These are phyloP conservation scores for Phymatocera aterrima DNA, from an alignment of 2,888 invertebrate species.

Conservation along the genomic window DNA sequence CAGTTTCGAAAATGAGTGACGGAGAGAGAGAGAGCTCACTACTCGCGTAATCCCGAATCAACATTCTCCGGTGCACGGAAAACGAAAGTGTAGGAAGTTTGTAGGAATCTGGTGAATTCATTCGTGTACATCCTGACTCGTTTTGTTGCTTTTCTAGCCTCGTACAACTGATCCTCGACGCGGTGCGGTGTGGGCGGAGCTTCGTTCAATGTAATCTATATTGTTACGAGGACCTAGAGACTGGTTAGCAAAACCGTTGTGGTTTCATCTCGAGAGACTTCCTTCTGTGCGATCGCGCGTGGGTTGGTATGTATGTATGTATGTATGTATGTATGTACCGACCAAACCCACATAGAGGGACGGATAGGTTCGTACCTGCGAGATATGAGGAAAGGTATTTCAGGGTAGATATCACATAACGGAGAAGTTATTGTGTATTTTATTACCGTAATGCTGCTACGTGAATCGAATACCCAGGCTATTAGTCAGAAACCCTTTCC, in stretches of 20 bases:
- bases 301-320: not conserved
- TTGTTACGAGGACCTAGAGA: not conserved
- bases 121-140: not conserved
- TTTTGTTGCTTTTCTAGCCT: not conserved
- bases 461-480: slow-evolving; percentile 62
- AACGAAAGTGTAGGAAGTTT: too few relatives aligned
- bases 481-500: slow-evolving; percentile 48
- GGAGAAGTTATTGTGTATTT: slow-evolving; percentile 58
- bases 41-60: too few relatives aligned
- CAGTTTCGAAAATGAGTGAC: too few relatives aligned
- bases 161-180: not conserved
- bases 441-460: slow-evolving; percentile 60
- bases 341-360: too few relatives aligned
- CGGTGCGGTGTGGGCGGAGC: not conserved
- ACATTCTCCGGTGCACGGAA: too few relatives aligned
- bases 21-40: too few relatives aligned
- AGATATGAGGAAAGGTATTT: slow-evolving; percentile 31
- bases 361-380: not conserved
- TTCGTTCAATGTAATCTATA: not conserved
- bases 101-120: too few relatives aligned
- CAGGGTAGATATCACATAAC: slow-evolving; percentile 36
- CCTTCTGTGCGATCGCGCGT: not conserved
- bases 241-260: not conserved
- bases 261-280: not conserved
- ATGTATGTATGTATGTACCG: not conserved